Evolutionary conservation across 2,888 invertebrate genomes (phyloP), one percentile per base, ranked within the genome.

Genomic region (Dione vanillae): DNA sequence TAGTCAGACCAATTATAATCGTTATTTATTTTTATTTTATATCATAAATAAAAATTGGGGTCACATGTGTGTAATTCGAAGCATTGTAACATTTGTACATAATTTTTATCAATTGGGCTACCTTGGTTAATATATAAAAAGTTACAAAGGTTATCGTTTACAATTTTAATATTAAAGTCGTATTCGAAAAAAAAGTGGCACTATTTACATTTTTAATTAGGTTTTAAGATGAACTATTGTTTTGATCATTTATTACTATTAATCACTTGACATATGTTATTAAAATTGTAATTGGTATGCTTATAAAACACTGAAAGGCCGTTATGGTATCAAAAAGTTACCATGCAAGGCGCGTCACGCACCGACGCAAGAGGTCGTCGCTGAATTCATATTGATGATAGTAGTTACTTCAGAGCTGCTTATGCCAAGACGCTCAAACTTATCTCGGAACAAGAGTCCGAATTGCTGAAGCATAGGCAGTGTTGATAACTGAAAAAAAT

Each of bases 401-500:
- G 96, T 95, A 40, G 96, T 96, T 41, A 95, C 95, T 88, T 96
- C 94, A 8, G 96, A 94, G 77, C 94, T 95, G 79, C 92, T 90
- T 83, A 96, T 94, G 73, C 95, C 95, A 70, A 96, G 88, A 3
- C 91, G 84, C 5, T 87, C 78, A 77, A 96, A 94, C 77, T 94
- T 94, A 77, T 95, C 95, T 19, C 95, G 94, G 83, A 96, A 96
- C 70, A 96, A 89, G 37, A 96, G 92, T 0, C 96, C 96, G 79
- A 96, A 96, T 80, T 96, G 95, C 85, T 96, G 96, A 70, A 96
- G 88, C 78, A 95, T 90, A 5, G 96, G 95, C 76, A 96, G 93
- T 16, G 95, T 93, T 68, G 95, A 94, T 11, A 96, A 85, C 96
- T 96, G 90, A 16, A 94, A 92, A n/a, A 68, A 43, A 27, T n/a